Base-by-base conservation (phyloP, 1,140 invertebrate species). In the Drosophila pectinifera region DNA sequence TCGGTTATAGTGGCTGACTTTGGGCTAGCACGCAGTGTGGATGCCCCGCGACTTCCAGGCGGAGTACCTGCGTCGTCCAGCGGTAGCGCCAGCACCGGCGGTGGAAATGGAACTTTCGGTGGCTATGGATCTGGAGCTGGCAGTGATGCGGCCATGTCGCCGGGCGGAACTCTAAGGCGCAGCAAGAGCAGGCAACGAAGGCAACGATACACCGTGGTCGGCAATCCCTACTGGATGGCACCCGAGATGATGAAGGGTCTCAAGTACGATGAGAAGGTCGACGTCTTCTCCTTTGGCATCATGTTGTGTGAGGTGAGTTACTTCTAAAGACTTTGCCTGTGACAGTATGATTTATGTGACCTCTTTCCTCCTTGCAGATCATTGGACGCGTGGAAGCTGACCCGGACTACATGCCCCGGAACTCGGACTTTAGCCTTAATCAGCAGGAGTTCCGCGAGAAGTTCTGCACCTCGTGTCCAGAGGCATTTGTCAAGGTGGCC, bases 201-300 rank as follows among this genome's bases (percentile, higher is more conserved):
- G 13, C 94, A 94, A 68, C 89, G 94, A 4, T 94, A 94, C 68
- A 94, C 94, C 3, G 92, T 98, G 20, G 97, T 99, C 0, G 98
- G 98, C 0, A 98, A 98, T 93, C 98, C 98, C 6, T 99, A 98
- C 92, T 99, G 97, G 98, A 99, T 99, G 98, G 98, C 98, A 0
- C 98, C 98, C 5, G 98, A 99, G 93, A 98, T 98, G 96, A 97
- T 99, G 95, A 97, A 97, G 92, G 98, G 97, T 24, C 96, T 98
- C 73, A 97, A 97, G 79, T 99, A 99, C 92, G 97, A 99, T 92
- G 98, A 99, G 92, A 98, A 98, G 93, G 98, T 99, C 14, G 98
- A 99, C 92, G 96, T 99, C 59, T 99, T 99, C 92, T 99, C 98
- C 28, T 99, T 98, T 93, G 98, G 98, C 5, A 98, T 99, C 48